phyloP scores from a whole-genome alignment of 2,113 vertebrate species.

The Gambusia affinis region DNA sequence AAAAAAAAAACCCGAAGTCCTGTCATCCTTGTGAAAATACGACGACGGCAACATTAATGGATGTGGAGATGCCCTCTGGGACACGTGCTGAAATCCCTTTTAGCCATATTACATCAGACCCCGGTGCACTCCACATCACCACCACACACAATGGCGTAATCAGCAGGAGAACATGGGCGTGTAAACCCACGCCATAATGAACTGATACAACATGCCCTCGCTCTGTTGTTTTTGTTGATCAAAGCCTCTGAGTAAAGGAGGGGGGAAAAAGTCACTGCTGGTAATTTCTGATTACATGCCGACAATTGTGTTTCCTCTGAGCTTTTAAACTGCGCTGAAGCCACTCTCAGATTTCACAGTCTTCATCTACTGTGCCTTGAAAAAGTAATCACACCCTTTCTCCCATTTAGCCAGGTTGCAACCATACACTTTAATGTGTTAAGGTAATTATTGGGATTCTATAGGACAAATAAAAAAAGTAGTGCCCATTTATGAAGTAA shows the following conservation, averaged over 20 bases:
- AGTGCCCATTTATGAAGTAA: too few relatives aligned
- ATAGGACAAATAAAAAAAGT: too few relatives aligned
- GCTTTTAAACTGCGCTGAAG: constrained; percentile 60
- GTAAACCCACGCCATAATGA: constrained; percentile 61
- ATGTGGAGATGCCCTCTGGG: constrained; percentile 68
- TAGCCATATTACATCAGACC: constrained; percentile 81
- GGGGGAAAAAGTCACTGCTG: constrained; percentile 31
- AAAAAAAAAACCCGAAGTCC: constrained; percentile 69
- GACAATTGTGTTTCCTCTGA: constrained; percentile 51
- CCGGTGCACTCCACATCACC: constrained; percentile 60
- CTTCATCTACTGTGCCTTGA: constrained; percentile 7
- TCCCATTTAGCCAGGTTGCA: background rate
- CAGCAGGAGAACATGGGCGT: constrained; percentile 60
- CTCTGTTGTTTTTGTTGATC: constrained; percentile 50
- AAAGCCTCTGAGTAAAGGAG: constrained; percentile 28
- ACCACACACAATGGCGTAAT: constrained; percentile 61
- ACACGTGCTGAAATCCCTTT: constrained; percentile 78
- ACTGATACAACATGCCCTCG: constrained; percentile 42
- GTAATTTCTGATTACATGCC: constrained; percentile 62
- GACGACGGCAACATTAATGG: constrained; percentile 69
- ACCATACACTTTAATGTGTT: background rate
- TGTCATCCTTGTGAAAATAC: constrained; percentile 70
- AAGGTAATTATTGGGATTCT: background rate
- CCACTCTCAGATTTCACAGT: constrained; percentile 51
- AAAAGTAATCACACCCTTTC: background rate